Conservation (phyloP, 2,888 invertebrate genomes). For the Erebia palarica region DNA sequence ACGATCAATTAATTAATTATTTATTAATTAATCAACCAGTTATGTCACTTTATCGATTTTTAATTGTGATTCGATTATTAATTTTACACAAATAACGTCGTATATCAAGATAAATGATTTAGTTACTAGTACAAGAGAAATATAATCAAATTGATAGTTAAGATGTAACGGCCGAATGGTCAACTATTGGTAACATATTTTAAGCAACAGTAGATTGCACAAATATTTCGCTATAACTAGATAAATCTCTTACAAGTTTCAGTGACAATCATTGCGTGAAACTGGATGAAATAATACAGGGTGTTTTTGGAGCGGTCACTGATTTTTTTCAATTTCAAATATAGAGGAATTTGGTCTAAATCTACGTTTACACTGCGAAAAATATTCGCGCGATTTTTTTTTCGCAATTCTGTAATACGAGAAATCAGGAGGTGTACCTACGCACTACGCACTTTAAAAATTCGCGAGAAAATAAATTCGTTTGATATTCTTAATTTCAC, state of each 20-base stretch:
- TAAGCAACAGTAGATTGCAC: constrained; percentile 15
- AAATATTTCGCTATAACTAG: constrained; percentile 13
- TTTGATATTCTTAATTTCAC: too few relatives aligned
- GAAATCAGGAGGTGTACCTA: too few relatives aligned
- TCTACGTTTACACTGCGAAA: too few relatives aligned
- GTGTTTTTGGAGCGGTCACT: too few relatives aligned
- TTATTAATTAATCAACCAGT: constrained; percentile 5
- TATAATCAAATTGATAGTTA: constrained; percentile 48
- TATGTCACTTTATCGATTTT: constrained; percentile 23
- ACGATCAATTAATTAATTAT: constrained; percentile 10
- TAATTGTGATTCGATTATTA: constrained; percentile 34
- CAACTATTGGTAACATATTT: constrained; percentile 47
- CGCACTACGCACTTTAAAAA: too few relatives aligned
- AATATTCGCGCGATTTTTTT: too few relatives aligned
- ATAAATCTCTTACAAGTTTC: constrained; percentile 7
- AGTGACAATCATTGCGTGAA: not conserved
- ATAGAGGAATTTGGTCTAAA: too few relatives aligned
- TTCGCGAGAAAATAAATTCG: too few relatives aligned
- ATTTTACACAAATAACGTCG: constrained; percentile 32
- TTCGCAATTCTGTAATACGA: too few relatives aligned
- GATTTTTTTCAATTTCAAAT: too few relatives aligned
- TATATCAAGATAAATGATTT: constrained; percentile 29
- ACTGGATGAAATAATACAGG: not conserved
- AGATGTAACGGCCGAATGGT: constrained; percentile 48
- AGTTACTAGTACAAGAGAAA: constrained; percentile 29